phyloP scores from a whole-genome alignment of 2,113 vertebrate genomes.

The Salvelinus namaycush region DNA sequence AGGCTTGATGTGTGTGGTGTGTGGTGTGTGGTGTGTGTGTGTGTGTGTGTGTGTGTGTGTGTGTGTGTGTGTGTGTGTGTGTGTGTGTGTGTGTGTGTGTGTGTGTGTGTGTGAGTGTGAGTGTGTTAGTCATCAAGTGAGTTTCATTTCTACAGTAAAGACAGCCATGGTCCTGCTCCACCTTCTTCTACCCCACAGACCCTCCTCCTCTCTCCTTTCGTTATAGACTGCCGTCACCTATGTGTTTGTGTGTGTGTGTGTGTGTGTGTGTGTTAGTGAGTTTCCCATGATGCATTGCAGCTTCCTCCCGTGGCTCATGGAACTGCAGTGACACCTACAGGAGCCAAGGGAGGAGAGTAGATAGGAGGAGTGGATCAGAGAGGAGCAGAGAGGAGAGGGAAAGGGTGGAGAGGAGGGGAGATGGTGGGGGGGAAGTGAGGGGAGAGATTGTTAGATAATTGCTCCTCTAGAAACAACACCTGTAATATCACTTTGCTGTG shows the following conservation, averaged over 20 bases:
- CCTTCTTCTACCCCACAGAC: too few species aligned
- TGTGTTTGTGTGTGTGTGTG: constrained; percentile 37
- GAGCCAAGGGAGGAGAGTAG: constrained; percentile 48
- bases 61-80: constrained; percentile 1
- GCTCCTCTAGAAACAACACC: too few species aligned
- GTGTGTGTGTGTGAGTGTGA: too few species aligned
- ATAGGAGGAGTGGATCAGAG: constrained; percentile 2
- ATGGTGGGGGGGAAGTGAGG: background rate
- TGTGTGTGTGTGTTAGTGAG: constrained; percentile 26
- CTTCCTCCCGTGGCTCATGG: constrained; percentile 48
- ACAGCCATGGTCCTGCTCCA: too few species aligned
- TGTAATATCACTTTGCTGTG: too few species aligned
- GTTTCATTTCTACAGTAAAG: background rate
- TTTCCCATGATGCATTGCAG: constrained; percentile 65
- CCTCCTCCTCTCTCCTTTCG: constrained; percentile 15
- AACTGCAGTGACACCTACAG: constrained; percentile 80
- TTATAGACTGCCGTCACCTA: constrained; percentile 61
- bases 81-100: background rate
- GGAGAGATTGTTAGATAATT: background rate
- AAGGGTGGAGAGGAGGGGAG: background rate
- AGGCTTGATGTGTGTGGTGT: constrained; percentile 4
- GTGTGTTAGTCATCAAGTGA: background rate
- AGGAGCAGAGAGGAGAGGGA: constrained; percentile 12
- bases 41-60: too few species aligned
- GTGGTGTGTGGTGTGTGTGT: too few species aligned